These are phyloP conservation scores for Brachionus rubens DNA, from an alignment of 1,140 invertebrate genomes.

Conservation along the genomic window DNA sequence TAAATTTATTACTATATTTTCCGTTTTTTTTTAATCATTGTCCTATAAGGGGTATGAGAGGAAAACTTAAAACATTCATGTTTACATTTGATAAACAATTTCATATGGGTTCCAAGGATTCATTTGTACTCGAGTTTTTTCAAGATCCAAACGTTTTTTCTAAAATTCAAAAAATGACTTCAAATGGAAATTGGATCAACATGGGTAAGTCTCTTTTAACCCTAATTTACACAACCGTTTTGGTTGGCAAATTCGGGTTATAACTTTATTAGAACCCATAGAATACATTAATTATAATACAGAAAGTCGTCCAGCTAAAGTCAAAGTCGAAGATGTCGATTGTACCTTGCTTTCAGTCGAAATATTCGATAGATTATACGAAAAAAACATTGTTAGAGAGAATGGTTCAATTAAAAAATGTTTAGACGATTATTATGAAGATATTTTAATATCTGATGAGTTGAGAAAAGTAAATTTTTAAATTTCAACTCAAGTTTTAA, in stretches of 20 bases:
- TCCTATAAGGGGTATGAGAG: slow-evolving; percentile 32
- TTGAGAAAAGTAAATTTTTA: slow-evolving; percentile 59
- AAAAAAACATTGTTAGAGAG: slow-evolving; percentile 60
- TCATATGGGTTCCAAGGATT: slow-evolving; percentile 38
- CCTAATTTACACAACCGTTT: no score
- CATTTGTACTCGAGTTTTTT: slow-evolving; percentile 22
- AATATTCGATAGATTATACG: slow-evolving; percentile 65
- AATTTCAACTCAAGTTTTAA: background rate
- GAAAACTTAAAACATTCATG: slow-evolving; percentile 33
- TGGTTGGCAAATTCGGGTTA: no score
- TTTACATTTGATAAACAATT: slow-evolving; percentile 37
- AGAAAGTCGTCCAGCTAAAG: slow-evolving; percentile 49
- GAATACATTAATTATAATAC: no score
- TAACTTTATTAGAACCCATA: no score
- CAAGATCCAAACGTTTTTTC: slow-evolving; percentile 27
- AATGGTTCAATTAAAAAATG: slow-evolving; percentile 63
- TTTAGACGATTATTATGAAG: slow-evolving; percentile 63
- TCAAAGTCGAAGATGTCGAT: slow-evolving; percentile 60
- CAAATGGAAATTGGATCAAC: slow-evolving; percentile 12
- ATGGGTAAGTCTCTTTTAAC: no score
- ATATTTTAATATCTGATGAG: slow-evolving; percentile 64
- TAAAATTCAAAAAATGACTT: background rate
- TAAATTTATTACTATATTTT: background rate
- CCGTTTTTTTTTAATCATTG: background rate
- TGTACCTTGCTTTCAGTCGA: slow-evolving; percentile 64